Percentiles rank a stretch among this genome's conserved stretches.
Evolutionary conservation across 2,113 vertebrate species (phyloP).

Genomic region (Pangasianodon hypophthalmus): DNA sequence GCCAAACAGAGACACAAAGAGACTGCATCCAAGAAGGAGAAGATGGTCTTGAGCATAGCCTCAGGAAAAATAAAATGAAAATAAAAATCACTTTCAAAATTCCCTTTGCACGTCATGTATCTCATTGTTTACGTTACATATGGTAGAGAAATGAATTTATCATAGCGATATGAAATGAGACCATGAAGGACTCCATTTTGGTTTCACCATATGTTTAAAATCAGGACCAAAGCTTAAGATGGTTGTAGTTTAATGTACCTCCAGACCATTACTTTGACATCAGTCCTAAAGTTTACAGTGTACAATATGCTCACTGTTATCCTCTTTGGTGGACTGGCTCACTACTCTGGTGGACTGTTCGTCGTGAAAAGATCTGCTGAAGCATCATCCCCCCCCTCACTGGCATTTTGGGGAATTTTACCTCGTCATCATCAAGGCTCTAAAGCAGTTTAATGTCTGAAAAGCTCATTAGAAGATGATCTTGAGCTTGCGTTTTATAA

Average conservation of each 20-base stretch:
- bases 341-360: too few species aligned
- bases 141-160: neutral
- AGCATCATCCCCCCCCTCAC: neutral
- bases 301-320: neutral
- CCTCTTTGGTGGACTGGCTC: neutral
- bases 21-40: constrained; percentile 54
- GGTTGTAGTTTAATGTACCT: neutral
- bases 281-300: neutral
- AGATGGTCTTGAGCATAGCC: constrained; percentile 55
- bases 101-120: neutral
- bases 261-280: neutral
- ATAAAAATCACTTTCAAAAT: neutral
- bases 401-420: neutral
- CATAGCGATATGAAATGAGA: neutral
- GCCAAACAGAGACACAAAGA: constrained; percentile 48
- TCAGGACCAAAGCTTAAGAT: neutral
- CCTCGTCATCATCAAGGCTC: neutral
- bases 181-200: neutral
- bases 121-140: neutral
- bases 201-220: neutral
- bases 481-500: neutral
- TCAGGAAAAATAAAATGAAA: constrained; percentile 49
- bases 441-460: neutral
- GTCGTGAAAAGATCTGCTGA: neutral
- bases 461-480: neutral